Base-by-base conservation (phyloP, 1,140 invertebrate species). In the Hermetia illucens region DNA sequence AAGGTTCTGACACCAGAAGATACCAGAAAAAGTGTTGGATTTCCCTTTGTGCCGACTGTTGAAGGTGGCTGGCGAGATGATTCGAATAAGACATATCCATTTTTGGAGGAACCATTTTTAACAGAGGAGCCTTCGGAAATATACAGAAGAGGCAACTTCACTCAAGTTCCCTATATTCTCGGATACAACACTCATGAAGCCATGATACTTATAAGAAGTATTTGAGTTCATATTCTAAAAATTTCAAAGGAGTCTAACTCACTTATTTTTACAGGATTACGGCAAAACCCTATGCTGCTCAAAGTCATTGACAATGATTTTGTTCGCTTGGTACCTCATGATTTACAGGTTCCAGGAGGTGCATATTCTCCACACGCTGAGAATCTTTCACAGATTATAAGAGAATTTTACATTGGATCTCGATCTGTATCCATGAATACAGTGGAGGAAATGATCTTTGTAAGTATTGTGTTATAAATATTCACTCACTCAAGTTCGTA, bases 151-250 rank as follows among this genome's bases (percentile, higher is more conserved):
- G 69, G 66, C 15, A 59, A 62, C 22, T 69, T 63, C 10, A 61
- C 57, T 18, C 60, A 65, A 13, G 64, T 72, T 9, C 68, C 71
- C 5, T 60, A 68, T 15, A 60, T 75, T 36, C 63, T 65, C 1
- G 72, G 72, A 8, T 72, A 64, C 41, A 72, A 69, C 25, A 63
- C 66, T 1, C 59, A 72, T 42, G 71, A 74, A 44, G 63, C 66
- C 3, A 62, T 73, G 37, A 52, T 68, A 16, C 62, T 72, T 4
- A 62, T 68, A 13, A 48, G 62, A 55, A 57, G 69, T 73, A 43
- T 62, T 60, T 61, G 33, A 13, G 44, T 55, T 29, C 30, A 27
- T 22, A 21, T 22, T n/a, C 15, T 4, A 5, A 43, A 44, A 36
- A 17, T 46, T 18, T 44, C 30, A 19, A 33, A 50, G 21, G 50